Evolutionary conservation across 2,797 vertebrate genomes (phyloP), one percentile per base, ranked within the genome.

Genomic region (Bucorvus abyssinicus): DNA sequence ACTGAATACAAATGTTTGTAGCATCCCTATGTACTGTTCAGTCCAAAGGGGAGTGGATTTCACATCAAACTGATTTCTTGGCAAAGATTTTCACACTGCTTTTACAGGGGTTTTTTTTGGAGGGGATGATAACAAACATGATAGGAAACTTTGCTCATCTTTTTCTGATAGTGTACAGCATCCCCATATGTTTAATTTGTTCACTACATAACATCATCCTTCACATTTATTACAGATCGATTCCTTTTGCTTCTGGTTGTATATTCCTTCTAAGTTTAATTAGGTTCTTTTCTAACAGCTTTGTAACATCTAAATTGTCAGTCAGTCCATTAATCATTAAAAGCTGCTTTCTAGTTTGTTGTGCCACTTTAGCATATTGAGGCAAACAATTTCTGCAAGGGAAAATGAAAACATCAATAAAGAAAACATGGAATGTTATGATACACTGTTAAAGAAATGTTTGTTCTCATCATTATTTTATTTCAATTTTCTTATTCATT

Each of bases 1-100:
- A 3, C 42, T 86, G 59, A 70, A 95, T 96, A 94, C 86, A 95
- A 94, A 96, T 93, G 40, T 14, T 81, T 90, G 85, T 65, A 94
- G 42, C 53, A 84, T 89, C 44, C 29, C 22, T 60, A 30, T 4
- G 1, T 67, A 22, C 57, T 94, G 40, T 61, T 61, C 50, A 56
- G 45, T 76, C 76, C 30, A 36, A 65, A 94, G 19, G 23, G 55
- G 71, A 65, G 14, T 32, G 32, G 89, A 91, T 90, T 85, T 84
- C 74, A 71, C 71, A 84, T 68, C 44, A 73, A 89, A 81, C 84
- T 84, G 83, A 82, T 84, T 95, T 84, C 47, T 22, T 80, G 50
- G 64, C 67, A 74, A 75, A 85, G 57, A 19, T 80, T 30, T 94
- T 95, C 86, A 45, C 85, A 29, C 49, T 45, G 74, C 71, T 87